Conservation (phyloP, 2,888 invertebrate species). For the Shargacucullia verbasci region DNA sequence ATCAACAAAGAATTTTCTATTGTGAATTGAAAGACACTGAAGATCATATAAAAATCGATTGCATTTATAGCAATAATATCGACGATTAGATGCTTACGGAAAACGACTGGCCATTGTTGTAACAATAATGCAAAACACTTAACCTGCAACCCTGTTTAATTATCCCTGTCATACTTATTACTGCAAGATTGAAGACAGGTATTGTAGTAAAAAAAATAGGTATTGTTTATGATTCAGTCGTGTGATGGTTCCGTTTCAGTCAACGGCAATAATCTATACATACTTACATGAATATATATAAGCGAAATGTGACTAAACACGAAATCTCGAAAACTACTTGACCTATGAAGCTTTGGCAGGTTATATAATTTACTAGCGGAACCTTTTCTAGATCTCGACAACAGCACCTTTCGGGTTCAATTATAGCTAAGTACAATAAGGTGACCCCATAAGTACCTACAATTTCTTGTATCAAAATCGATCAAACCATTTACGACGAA, state of each 20-base stretch:
- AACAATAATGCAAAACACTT: constrained; percentile 31
- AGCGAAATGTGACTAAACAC: too few relatives aligned
- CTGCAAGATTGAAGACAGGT: constrained; percentile 4
- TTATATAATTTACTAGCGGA: too few relatives aligned
- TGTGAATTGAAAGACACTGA: constrained; percentile 40
- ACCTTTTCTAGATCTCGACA: too few relatives aligned
- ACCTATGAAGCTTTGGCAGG: too few relatives aligned
- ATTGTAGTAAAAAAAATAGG: constrained; percentile 3
- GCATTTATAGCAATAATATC: constrained; percentile 54
- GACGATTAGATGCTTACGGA: constrained; percentile 35
- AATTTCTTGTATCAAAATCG: too few relatives aligned
- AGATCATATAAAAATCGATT: constrained; percentile 33
- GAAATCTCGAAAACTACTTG: too few relatives aligned
- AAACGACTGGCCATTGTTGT: constrained; percentile 52
- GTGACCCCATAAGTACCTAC: too few relatives aligned
- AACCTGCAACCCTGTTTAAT: constrained; percentile 24
- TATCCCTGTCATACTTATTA: constrained; percentile 9
- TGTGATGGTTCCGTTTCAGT: not conserved
- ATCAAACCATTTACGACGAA: too few relatives aligned
- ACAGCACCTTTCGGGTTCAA: too few relatives aligned
- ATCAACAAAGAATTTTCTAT: constrained; percentile 9
- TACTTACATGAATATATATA: too few relatives aligned
- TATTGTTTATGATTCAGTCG: constrained; percentile 11
- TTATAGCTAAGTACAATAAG: too few relatives aligned
- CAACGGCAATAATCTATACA: not conserved